These are phyloP conservation scores for Stenodera caucasica DNA, from an alignment of 2,888 invertebrate genomes.

Conservation along the genomic window DNA sequence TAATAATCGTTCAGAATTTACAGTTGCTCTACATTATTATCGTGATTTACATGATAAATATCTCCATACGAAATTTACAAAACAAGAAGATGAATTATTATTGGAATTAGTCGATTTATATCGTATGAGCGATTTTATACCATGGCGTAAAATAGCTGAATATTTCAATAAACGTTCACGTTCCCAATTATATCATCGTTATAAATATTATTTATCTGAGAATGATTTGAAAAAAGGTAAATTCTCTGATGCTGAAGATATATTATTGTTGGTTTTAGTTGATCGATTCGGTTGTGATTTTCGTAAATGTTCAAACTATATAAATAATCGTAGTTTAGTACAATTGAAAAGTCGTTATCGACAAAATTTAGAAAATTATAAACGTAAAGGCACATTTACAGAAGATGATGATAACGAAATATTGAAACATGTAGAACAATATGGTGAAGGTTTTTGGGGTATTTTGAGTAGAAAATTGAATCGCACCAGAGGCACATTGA, in stretches of 20 bases:
- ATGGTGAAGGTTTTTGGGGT: conserved; percentile 59
- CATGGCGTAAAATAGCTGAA: conserved; percentile 71
- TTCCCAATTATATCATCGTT: conserved; percentile 66
- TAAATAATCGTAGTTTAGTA: conserved; percentile 64
- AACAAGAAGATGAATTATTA: conserved; percentile 69
- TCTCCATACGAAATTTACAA: conserved; percentile 62
- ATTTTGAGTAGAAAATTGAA: conserved; percentile 59
- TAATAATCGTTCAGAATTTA: conserved; percentile 66
- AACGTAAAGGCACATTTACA: conserved; percentile 62
- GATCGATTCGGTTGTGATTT: conserved; percentile 66
- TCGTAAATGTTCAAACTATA: conserved; percentile 57
- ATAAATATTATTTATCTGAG: conserved; percentile 56
- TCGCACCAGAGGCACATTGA: conserved; percentile 62
- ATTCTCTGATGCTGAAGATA: conserved; percentile 70
- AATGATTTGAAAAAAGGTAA: conserved; percentile 61
- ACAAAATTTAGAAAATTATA: conserved; percentile 51
- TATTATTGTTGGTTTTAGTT: conserved; percentile 64
- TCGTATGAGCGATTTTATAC: conserved; percentile 67
- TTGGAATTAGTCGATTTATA: conserved; percentile 64
- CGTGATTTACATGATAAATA: conserved; percentile 54
- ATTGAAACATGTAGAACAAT: conserved; percentile 58
- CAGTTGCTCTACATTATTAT: conserved; percentile 69
- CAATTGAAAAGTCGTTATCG: conserved; percentile 66
- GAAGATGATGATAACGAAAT: conserved; percentile 64
- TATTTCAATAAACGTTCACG: conserved; percentile 67